Evolutionary conservation across 2,888 invertebrate species (phyloP), one percentile per base, ranked within the genome.

Genomic region (Fissipunctia ypsillon): DNA sequence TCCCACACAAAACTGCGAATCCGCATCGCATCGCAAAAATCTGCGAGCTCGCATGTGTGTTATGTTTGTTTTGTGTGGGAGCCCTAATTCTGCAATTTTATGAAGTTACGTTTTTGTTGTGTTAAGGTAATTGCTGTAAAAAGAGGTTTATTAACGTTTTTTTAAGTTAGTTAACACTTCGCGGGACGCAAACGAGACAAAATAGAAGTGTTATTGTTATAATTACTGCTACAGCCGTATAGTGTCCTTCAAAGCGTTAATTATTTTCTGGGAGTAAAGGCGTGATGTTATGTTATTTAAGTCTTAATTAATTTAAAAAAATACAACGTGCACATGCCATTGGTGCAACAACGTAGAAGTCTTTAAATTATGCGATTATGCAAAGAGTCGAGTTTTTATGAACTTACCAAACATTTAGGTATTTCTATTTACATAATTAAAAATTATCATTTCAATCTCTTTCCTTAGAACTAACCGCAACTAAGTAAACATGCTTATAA

Each of bases 61-160:
- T n/a, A n/a, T n/a, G n/a, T n/a, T n/a, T n/a, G n/a, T n/a, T n/a
- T n/a, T n/a, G n/a, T n/a, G n/a, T n/a, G n/a, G n/a, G n/a, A n/a
- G n/a, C n/a, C n/a, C n/a, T n/a, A 35, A 35, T 41, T 68, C 63
- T 65, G 61, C 19, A 63, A 75, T 76, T 57, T 75, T 75, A 22
- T 12, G 0, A 35, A 76, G 35, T 70, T 1, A 3, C 12, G 5
- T 48, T 50, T 16, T 45, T 48, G 1, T 48, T 64, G 0, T 31
- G 1, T 67, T 59, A 63, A 1, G 7, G 28, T 43, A 43, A 48
- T 73, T 43, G 2, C n/a, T 31, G 1, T 14, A 4, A 64, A 74
- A 19, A 3, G n/a, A 7, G 10, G n/a, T 63, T 69, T 63, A 28
- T 19, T 3, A 56, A 25, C 25, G 7, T n/a, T 38, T n/a, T 31